Evolutionary conservation across 1,140 invertebrate genomes (phyloP).

Genomic region (Temnothorax nylanderi): DNA sequence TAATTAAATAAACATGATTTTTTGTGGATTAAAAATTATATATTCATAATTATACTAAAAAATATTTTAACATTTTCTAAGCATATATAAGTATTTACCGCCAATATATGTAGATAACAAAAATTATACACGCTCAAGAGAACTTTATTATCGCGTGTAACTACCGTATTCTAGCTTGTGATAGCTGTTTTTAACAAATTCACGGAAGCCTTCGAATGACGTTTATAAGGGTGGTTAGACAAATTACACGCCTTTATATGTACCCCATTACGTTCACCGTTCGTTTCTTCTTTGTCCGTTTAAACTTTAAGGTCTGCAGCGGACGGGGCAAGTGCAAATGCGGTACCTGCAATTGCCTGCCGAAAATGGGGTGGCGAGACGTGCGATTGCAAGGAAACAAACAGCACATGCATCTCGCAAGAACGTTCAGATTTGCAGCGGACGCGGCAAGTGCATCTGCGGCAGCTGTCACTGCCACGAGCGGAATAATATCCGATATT

Average conservation of each 20-base stretch:
- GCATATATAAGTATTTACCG: not conserved
- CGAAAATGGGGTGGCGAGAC: slow-evolving; percentile 87
- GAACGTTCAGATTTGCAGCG: slow-evolving; percentile 87
- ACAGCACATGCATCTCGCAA: slow-evolving; percentile 87
- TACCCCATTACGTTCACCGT: slow-evolving; percentile 49
- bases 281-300: slow-evolving; percentile 54
- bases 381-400: slow-evolving; percentile 89
- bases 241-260: slow-evolving; percentile 55
- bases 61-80: not conserved
- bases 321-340: slow-evolving; percentile 89
- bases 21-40: not conserved
- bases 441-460: slow-evolving; percentile 88
- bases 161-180: not conserved
- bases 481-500: slow-evolving; percentile 85
- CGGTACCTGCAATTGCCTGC: slow-evolving; percentile 88
- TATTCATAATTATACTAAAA: not conserved
- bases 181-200: slow-evolving; percentile 44
- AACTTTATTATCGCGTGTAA: slow-evolving; percentile 14
- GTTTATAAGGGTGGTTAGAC: slow-evolving; percentile 28
- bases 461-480: slow-evolving; percentile 88
- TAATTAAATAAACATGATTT: not conserved
- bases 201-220: slow-evolving; percentile 40
- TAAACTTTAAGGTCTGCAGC: slow-evolving; percentile 85
- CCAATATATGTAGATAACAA: not conserved
- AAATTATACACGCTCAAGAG: slow-evolving; percentile 4